Evolutionary conservation across 2,888 invertebrate species (phyloP), one percentile per base, ranked within the genome.

Genomic region (Nemoura dubitans): DNA sequence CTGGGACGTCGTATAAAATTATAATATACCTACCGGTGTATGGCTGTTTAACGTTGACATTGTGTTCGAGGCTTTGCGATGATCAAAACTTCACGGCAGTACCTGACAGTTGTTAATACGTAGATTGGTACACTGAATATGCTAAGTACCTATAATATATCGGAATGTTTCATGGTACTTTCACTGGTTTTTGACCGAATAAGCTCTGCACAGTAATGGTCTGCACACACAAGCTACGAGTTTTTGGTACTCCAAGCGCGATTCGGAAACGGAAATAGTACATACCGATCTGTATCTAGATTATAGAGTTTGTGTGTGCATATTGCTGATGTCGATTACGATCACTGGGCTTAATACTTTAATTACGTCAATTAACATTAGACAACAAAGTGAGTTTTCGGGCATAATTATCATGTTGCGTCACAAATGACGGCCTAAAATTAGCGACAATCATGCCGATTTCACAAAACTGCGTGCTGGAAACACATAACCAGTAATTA

Each of bases 401-500:
- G 30, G 30, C 10, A 81, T 29, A 81, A 81, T 29, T 81, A 81
- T n/a, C n/a, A 16, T n/a, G 30, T 81, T 81, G 28, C 30, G 30
- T 81, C 28, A 81, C 30, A 81, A 81, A 81, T 81, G 2, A 81
- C 28, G 16, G 16, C 25, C 28, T 28, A 81, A 81, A n/a, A 21
- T 28, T 81, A 29, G 81, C 28, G 30, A 29, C 81, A 30, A 81
- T 81, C 30, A 81, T 81, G 1, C 30, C 30, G 28, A 29, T 81
- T 81, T 81, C 28, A 81, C 30, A 29, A 28, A 21, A 7, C 59
- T 83, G 36, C 83, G 83, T 43, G 36, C 10, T 83, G 28, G 16
- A 36, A 83, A 43, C 83, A 26, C 29, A 83, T 27, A 26, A 26
- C 28, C 29, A 14, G 77, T 84, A 83, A 86, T 84, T 84, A 83